These are phyloP conservation scores for Anthopleura sola DNA, from an alignment of 64 coral and sea anemone species.

Conservation along the genomic window DNA sequence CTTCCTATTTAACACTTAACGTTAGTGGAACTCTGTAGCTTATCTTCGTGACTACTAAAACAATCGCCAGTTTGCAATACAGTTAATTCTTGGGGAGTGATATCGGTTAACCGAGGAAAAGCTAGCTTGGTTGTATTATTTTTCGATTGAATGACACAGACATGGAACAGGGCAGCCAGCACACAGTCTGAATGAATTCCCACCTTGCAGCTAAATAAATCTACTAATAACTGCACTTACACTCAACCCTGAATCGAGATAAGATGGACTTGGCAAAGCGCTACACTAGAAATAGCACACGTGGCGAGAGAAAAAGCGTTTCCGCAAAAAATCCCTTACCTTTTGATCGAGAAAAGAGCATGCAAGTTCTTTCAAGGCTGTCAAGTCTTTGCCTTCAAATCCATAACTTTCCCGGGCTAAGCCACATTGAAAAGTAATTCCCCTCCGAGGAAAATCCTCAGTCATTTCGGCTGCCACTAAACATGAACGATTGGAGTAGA, in stretches of 20 bases:
- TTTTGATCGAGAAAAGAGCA: constrained; percentile 91
- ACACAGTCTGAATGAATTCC: constrained; percentile 8
- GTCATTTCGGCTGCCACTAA: constrained; percentile 60
- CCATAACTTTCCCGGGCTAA: constrained; percentile 86
- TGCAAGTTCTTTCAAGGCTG: constrained; percentile 75
- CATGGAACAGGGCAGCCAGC: background rate
- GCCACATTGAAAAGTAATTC: constrained; percentile 91
- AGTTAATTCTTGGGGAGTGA: background rate
- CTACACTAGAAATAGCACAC: constrained; percentile 7
- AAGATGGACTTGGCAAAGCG: constrained; percentile 17
- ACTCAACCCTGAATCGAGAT: constrained; percentile 1
- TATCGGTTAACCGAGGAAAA: background rate
- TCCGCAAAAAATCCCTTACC: constrained; percentile 45
- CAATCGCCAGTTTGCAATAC: background rate
- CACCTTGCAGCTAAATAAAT: constrained; percentile 22
- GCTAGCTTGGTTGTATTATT: background rate
- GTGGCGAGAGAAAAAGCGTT: constrained; percentile 15
- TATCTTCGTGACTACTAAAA: constrained; percentile 17
- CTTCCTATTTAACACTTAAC: constrained; percentile 15
- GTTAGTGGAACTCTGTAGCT: constrained; percentile 6
- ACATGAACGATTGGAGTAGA: constrained; percentile 35
- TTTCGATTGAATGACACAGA: constrained; percentile 18
- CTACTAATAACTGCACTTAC: constrained; percentile 5
- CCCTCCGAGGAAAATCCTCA: constrained; percentile 76
- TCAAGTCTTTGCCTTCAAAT: constrained; percentile 84